Evolutionary conservation across 2,888 invertebrate genomes (phyloP), one percentile per base, ranked within the genome.

Genomic region (Allygus modestus): DNA sequence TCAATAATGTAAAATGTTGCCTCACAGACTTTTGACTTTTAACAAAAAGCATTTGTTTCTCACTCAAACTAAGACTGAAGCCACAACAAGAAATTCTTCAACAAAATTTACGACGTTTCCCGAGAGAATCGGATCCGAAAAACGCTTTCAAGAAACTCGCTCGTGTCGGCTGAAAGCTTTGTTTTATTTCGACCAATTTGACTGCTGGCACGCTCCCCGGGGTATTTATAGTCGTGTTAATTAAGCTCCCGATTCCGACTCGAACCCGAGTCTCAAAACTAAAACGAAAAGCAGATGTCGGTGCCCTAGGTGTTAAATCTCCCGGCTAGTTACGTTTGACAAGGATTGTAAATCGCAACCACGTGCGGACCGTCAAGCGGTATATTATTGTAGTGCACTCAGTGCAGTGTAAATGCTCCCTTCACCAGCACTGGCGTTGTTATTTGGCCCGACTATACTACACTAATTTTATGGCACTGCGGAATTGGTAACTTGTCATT

Each of bases 111-210:
- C 65, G 31, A 65, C 65, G 65, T 65, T 54, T 54, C 65, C 31
- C 65, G 17, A 65, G 65, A 65, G 65, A 58, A 58, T 79, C 31
- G 58, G 58, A 79, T 79, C n/a, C 79, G 51, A 31, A 79, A 77
- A 20, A 41, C 71, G 46, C 41, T 77, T 77, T 46, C 79, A 46
- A 77, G 77, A 77, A 77, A 77, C 77, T 26, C 23, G 5, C 75
- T 17, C n/a, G 23, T 15, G 75, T 17, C 41, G 77, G 23, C 31
- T 73, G 73, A 73, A 43, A 73, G 73, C 79, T 79, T 79, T 79
- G 79, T 79, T 79, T 79, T 79, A 79, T 79, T 73, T 77, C 77
- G 77, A 41, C 77, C 77, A 77, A 77, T 77, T 79, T 79, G 79
- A 79, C 79, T 79, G 79, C 79, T 79, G 79, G 79, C 79, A 58